Conservation (phyloP, 1,140 invertebrate species). For the Drosophila repleta region DNA sequence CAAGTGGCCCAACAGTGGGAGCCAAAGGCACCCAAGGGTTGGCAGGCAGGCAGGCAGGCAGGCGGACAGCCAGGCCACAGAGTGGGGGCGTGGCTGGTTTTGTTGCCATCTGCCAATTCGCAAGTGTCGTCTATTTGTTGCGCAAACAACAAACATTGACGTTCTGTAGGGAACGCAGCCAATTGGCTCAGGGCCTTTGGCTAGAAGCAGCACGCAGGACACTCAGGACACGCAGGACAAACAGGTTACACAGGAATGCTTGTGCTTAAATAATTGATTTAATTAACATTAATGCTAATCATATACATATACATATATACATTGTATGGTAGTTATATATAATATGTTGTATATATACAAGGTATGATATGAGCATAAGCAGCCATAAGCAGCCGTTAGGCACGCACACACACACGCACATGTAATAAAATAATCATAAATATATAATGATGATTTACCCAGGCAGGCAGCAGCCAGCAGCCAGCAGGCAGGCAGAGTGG, state of each 20-base stretch:
- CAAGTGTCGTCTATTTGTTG: constrained; percentile 42
- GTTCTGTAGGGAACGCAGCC: not conserved
- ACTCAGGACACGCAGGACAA: no score
- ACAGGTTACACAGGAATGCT: constrained; percentile 8
- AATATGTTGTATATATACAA: not conserved
- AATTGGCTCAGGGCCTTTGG: constrained; percentile 29
- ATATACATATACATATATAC: constrained; percentile 6
- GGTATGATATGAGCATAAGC: constrained; percentile 20
- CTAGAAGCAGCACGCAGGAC: not conserved
- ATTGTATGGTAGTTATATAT: constrained; percentile 11
- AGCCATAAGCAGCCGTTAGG: constrained; percentile 33
- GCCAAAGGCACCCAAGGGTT: not conserved
- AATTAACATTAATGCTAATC: constrained; percentile 68
- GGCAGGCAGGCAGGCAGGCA: not conserved
- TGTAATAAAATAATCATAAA: constrained; percentile 83
- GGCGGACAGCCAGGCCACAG: not conserved
- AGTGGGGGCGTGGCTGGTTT: not conserved
- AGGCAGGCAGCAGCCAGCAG: no score
- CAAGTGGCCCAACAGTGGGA: constrained; percentile 58
- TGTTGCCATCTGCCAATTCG: constrained; percentile 21
- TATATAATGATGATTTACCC: constrained; percentile 74
- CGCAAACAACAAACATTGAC: constrained; percentile 38
- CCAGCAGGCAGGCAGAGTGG: constrained; percentile 10
- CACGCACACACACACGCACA: constrained; percentile 38
- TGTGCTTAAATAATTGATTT: constrained; percentile 66